Conservation (phyloP, 2,888 invertebrate genomes). For the Mythimna lalbum region DNA sequence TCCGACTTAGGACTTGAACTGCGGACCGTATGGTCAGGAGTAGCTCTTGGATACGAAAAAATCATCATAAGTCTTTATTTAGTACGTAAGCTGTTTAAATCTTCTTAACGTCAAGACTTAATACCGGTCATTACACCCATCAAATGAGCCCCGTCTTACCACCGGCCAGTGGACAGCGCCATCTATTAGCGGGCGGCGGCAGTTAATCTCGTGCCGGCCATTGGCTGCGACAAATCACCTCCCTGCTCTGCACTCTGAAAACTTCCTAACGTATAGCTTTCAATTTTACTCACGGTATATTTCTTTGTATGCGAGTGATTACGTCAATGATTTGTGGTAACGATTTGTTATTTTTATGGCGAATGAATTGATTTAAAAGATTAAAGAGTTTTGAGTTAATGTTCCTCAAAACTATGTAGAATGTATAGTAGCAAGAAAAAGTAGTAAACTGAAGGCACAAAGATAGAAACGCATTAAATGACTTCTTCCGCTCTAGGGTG, state of each 20-base stretch:
- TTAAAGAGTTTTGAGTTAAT: not conserved
- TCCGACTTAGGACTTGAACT: not conserved
- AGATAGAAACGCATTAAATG: no score
- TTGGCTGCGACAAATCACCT: constrained; percentile 66
- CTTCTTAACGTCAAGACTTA: constrained; percentile 3
- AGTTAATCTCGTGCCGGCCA: constrained; percentile 65
- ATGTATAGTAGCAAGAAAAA: no score
- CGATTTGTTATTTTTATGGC: constrained; percentile 22
- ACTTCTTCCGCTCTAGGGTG: no score
- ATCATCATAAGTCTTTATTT: not conserved
- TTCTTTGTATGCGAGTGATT: constrained; percentile 50
- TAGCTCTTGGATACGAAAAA: not conserved
- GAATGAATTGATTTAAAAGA: constrained; percentile 8
- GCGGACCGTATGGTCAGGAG: no score
- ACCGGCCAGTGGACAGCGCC: constrained; percentile 45
- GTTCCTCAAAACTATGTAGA: no score
- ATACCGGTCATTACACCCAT: constrained; percentile 39
- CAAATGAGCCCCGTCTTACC: constrained; percentile 46
- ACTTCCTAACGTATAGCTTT: constrained; percentile 64
- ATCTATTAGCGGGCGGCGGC: constrained; percentile 55
- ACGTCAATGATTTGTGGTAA: constrained; percentile 27
- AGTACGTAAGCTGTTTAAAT: not conserved
- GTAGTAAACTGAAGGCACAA: no score
- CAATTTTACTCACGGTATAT: constrained; percentile 59
- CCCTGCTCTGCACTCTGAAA: constrained; percentile 56